These are phyloP conservation scores for Halichoerus grypus DNA, from an alignment of 2,113 vertebrate genomes.

Conservation along the genomic window DNA sequence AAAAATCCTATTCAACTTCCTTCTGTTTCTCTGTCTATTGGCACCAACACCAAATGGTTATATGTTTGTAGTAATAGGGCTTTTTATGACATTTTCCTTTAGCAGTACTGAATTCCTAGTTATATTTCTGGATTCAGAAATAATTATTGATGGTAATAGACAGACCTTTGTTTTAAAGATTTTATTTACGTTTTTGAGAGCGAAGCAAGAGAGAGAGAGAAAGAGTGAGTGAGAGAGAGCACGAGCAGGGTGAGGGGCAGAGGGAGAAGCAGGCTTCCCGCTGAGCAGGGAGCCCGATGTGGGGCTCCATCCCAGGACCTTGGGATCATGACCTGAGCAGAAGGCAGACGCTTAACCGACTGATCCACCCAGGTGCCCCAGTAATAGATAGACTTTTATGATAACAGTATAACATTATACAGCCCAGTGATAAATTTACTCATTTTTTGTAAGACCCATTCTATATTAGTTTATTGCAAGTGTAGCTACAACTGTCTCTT, in stretches of 20 bases:
- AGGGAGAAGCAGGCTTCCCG: too few relatives aligned
- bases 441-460: not conserved
- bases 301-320: too few relatives aligned
- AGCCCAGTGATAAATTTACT: not conserved
- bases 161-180: not conserved
- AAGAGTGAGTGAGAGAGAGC: too few relatives aligned
- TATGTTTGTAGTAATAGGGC: not conserved
- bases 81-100: not conserved
- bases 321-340: too few relatives aligned
- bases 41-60: not conserved
- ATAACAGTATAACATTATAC: not conserved
- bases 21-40: not conserved
- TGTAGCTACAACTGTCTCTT: not conserved
- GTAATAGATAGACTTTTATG: not conserved
- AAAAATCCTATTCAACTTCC: not conserved
- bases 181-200: too few relatives aligned
- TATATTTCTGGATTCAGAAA: not conserved
- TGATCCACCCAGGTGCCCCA: not conserved
- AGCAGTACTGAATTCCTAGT: not conserved
- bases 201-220: too few relatives aligned
- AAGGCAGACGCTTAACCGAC: too few relatives aligned
- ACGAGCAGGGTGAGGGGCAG: too few relatives aligned
- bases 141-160: not conserved
- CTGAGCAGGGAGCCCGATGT: too few relatives aligned
- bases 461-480: not conserved